phyloP scores from a whole-genome alignment of 30 jellyfish, hydroid and myxozoan genomes.

The Rhopilema esculentum region DNA sequence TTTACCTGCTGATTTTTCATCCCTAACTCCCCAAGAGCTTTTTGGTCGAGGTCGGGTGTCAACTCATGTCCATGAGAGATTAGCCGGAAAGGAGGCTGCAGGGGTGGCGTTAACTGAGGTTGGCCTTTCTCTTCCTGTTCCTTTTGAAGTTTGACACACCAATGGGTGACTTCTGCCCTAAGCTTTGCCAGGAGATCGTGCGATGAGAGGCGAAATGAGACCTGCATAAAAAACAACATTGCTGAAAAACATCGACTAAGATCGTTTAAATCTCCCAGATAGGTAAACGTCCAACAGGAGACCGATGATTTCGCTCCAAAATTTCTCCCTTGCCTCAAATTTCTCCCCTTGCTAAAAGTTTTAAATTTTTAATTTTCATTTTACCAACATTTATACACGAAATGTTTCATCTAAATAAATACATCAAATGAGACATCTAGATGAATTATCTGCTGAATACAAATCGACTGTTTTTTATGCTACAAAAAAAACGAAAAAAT shows the following conservation, averaged over 20 bases:
- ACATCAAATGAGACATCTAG: too few species aligned
- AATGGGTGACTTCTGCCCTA: constrained; percentile 94
- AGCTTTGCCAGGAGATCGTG: constrained; percentile 87
- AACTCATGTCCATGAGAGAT: constrained; percentile 99
- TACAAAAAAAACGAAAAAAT: too few species aligned
- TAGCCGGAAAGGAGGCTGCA: constrained; percentile 97
- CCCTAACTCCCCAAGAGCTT: constrained; percentile 95
- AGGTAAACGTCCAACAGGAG: too few species aligned
- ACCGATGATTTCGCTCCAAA: too few species aligned
- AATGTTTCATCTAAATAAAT: too few species aligned
- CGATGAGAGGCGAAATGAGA: constrained; percentile 78
- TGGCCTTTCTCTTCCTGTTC: constrained; percentile 73
- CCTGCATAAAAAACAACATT: constrained; percentile 48
- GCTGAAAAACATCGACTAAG: neutral
- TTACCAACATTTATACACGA: too few species aligned
- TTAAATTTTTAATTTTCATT: too few species aligned
- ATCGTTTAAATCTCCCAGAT: neutral
- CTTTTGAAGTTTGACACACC: constrained; percentile 85
- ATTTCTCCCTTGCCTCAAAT: too few species aligned
- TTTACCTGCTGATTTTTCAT: constrained; percentile 95
- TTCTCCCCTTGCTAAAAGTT: too few species aligned
- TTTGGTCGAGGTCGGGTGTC: constrained; percentile 94
- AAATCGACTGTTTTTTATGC: too few species aligned
- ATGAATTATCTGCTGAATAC: too few species aligned
- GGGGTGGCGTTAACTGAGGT: constrained; percentile 61